Conservation (phyloP, 30 jellyfish, hydroid and myxozoan species). For the Turritopsis dohrnii region DNA sequence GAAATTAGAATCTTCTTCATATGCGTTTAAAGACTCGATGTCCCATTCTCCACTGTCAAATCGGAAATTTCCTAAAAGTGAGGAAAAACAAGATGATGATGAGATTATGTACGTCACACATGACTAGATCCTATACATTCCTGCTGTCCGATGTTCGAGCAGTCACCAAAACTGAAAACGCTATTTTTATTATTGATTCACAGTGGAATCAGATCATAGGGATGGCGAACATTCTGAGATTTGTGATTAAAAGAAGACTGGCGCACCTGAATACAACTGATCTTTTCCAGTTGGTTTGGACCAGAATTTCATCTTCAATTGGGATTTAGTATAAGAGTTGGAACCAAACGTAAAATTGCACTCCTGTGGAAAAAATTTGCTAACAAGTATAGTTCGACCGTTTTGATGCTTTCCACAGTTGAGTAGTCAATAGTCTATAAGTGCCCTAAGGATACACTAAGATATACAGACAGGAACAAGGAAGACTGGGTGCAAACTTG, state of each 20-base stretch:
- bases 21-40: constrained; percentile 12
- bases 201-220: too few relatives aligned
- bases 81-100: not conserved
- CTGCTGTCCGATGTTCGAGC: too few relatives aligned
- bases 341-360: constrained; percentile 57
- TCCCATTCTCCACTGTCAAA: constrained; percentile 83
- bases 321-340: constrained; percentile 23
- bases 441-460: too few relatives aligned
- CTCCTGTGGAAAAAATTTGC: not conserved
- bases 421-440: too few relatives aligned
- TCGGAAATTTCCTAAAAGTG: constrained; percentile 37
- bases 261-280: not conserved
- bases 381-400: too few relatives aligned
- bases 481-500: too few relatives aligned
- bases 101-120: too few relatives aligned
- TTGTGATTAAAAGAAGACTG: too few relatives aligned
- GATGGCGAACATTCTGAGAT: too few relatives aligned
- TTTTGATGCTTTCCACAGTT: too few relatives aligned
- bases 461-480: too few relatives aligned
- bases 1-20: constrained; percentile 21
- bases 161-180: not conserved
- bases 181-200: too few relatives aligned
- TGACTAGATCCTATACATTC: not conserved
- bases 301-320: constrained; percentile 28
- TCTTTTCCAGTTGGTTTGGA: constrained; percentile 8